phyloP scores from a whole-genome alignment of 2,113 vertebrate species.

The Myrmecobius fasciatus region DNA sequence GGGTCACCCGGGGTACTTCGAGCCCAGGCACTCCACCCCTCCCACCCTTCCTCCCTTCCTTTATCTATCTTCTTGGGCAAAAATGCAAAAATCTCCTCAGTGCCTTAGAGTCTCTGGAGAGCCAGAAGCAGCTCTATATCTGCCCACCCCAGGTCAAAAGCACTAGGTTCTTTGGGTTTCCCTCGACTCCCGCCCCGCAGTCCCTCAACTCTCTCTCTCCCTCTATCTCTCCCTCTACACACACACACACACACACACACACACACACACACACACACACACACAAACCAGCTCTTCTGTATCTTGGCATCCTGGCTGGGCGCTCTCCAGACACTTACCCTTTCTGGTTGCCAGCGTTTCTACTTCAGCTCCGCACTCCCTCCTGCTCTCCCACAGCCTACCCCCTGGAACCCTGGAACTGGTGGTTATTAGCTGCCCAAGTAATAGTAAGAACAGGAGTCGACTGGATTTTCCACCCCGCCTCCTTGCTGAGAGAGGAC shows the following conservation, averaged over 20 bases:
- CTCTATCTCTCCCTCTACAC: not conserved
- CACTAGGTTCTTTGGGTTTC: not conserved
- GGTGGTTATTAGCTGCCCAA: not conserved
- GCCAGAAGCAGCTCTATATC: not conserved
- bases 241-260: not conserved
- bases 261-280: not conserved
- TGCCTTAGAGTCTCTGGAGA: not conserved
- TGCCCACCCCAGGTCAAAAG: not conserved
- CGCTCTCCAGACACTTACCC: not conserved
- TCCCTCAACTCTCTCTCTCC: not conserved
- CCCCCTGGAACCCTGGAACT: not conserved
- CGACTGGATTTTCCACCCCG: conserved; percentile 19
- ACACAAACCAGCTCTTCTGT: not conserved
- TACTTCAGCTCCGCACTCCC: not conserved
- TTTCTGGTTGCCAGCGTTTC: not conserved
- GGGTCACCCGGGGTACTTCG: not conserved
- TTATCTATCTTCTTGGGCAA: not conserved
- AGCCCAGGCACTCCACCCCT: not conserved
- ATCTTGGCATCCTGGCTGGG: not conserved
- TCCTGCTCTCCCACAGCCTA: not conserved
- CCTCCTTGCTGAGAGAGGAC: not conserved
- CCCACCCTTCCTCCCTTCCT: not conserved
- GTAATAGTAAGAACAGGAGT: not conserved
- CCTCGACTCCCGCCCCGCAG: not conserved
- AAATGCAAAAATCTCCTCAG: not conserved